Evolutionary conservation across 2,113 vertebrate genomes (phyloP), one percentile per base, ranked within the genome.

Genomic region (Lagopus muta): DNA sequence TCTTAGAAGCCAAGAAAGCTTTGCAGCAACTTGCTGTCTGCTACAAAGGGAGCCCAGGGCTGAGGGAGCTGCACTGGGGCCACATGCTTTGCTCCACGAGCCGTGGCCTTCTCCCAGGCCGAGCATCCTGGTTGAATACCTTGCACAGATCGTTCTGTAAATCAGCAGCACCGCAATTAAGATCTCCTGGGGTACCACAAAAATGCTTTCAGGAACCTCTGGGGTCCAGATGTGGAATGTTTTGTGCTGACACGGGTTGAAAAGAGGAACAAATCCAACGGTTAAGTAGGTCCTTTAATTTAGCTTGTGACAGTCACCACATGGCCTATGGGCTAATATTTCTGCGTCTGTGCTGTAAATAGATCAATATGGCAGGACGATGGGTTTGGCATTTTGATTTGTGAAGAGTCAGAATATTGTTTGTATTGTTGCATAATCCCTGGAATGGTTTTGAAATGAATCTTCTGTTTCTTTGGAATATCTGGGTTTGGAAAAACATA

Each of bases 171-270:
- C 9, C 6, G 30, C 85, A 48, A 79, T 89, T 79, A 71, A 82
- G 80, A 61, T 93, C 92, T 94, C 91, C 93, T 21, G 86, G 78
- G 92, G 82, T 94, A 77, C 95, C 91, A n/a, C 90, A 93, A 62
- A 93, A 96, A 95, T 50, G 93, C 94, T 96, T 92, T 83, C 94
- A 89, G 90, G 95, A 58, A 38, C 86, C 97, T 97, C 97, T 97
- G 97, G 97, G 94, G 72, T 64, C 96, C 96, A 96, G 97, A 97
- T 96, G 97, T 96, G 95, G 95, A 93, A 86, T 89, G 93, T 86
- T 95, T 82, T 87, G 86, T 64, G 95, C 91, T 67, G 69, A 83
- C 92, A 77, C 3, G 91, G 81, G 65, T 77, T 86, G 92, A 79
- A 86, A 75, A 72, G 87, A 50, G 91, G 94, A 95, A 86, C 65